Evolutionary conservation across 2,888 invertebrate genomes (phyloP), one percentile per base, ranked within the genome.

Genomic region (Macaria notata): DNA sequence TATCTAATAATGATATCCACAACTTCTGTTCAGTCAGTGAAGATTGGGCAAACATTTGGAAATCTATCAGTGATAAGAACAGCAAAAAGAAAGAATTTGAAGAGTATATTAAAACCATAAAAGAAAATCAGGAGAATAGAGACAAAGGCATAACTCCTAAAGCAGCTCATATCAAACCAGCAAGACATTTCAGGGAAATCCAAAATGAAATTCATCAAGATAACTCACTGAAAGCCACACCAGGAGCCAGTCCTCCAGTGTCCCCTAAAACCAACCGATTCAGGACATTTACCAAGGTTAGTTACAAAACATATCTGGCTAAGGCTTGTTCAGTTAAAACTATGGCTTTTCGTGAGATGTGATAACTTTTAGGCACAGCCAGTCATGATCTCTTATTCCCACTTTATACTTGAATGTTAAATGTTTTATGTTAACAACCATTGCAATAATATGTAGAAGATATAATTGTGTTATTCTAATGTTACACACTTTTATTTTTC

Each of bases 231-330:
- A 71, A 62, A 76, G 62, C 47, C n/a, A 19, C 5, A 62, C 67
- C 55, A 67, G 71, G 3, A 64, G 59, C 3, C n/a, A 88, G 83
- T 59, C 87, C 90, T 30, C 84, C 86, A 39, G 78, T 76, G 31
- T 84, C 88, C 58, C 90, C 91, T n/a, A 78, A 79, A 61, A 81
- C 86, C n/a, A 86, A 79, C 31, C 79, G 75, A 64, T 91, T 90
- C 59, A 85, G 75, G 66, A 85, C 75, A 61, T 91, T 85, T 66
- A 76, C 81, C 7, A 86, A 86, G 84, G 90, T 90, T 74, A 66
- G 52, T n/a, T n/a, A 19, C 19, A 19, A 19, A 19, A 2, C 19
- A 19, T 19, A 2, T 19, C 19, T 19, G 19, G 19, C 19, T 19
- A 19, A 2, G 19, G 19, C 19, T 19, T 1, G 19, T 1, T 19